Percentiles rank a stretch among this genome's conserved stretches.
Conservation (phyloP, 2,797 vertebrate species). For the Dermochelys coriacea region DNA sequence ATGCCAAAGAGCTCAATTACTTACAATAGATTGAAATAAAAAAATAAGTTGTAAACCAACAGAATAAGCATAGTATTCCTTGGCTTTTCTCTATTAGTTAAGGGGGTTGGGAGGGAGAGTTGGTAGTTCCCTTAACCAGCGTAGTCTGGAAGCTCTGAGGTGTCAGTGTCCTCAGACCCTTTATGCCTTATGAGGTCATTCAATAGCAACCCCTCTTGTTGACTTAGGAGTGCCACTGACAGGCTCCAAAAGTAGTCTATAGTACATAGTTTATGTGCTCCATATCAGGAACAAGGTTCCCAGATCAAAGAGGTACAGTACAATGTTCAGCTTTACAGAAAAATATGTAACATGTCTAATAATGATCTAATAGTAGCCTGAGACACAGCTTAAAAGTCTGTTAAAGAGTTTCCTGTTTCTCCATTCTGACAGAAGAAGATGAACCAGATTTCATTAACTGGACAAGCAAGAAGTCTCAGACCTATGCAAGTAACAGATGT, state of each 20-base stretch:
- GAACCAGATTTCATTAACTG: neutral
- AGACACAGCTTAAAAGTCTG: neutral
- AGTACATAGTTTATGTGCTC: rapidly evolving
- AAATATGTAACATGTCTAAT: neutral
- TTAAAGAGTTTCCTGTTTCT: neutral
- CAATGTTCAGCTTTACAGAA: neutral
- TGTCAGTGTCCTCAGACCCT: rapidly evolving
- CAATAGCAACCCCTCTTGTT: neutral
- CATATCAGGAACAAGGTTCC: neutral
- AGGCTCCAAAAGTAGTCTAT: neutral
- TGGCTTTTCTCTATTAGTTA: neutral
- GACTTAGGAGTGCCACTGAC: neutral
- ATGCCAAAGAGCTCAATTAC: neutral
- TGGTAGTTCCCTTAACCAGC: neutral
- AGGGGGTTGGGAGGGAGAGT: neutral
- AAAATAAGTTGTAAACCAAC: neutral
- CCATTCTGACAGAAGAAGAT: neutral
- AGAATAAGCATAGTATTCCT: rapidly evolving
- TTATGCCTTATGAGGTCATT: neutral
- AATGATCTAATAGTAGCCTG: neutral
- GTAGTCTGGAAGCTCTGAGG: neutral
- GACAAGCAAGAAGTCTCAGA: neutral
- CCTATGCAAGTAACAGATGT: neutral
- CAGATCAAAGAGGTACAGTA: neutral
- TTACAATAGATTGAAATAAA: neutral